Evolutionary conservation across 2,113 vertebrate species (phyloP), one percentile per base, ranked within the genome.

Genomic region (Tyto alba): DNA sequence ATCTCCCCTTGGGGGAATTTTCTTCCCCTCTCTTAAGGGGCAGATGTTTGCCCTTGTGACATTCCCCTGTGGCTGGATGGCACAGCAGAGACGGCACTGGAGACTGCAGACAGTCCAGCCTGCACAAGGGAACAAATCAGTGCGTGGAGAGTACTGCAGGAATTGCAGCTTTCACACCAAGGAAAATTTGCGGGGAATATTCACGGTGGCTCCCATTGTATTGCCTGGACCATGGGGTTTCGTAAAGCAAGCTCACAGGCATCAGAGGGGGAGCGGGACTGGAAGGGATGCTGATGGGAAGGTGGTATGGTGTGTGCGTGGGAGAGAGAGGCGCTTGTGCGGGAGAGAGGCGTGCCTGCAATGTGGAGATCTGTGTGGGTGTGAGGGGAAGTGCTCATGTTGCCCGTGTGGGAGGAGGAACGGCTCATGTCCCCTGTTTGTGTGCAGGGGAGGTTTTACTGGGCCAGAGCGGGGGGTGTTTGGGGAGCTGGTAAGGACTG

Each of bases 61-160:
- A 32, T 45, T 16, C 22, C 32, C 18, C 40, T 32, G 32, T 2
- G 1, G 10, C 19, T 26, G 20, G 82, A 3, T 47, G 80, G n/a
- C 64, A 20, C 45, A 21, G 2, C 29, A n/a, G 69, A 55, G 77
- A 11, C 6, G 12, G 41, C 64, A 34, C 64, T 14, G 3, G 13
- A 48, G 67, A 48, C 55, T 18, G 64, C 41, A 20, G 41, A 17
- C 59, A 26, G 41, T 17, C 27, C 29, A 67, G 41, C 23, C 48
- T 45, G 40, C 25, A 10, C 36, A 14, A 27, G 47, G 47, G 52
- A 57, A 38, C 23, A 9, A 7, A 38, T 34, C 43, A 4, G 2
- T 11, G 18, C 0, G 0, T 16, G 16, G 22, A 27, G 18, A 16
- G 17, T 5, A 3, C 36, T 1, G 0, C 29, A 10, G 79, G 17